phyloP scores from a whole-genome alignment of 2,113 vertebrate genomes.

The Cercocebus atys region DNA sequence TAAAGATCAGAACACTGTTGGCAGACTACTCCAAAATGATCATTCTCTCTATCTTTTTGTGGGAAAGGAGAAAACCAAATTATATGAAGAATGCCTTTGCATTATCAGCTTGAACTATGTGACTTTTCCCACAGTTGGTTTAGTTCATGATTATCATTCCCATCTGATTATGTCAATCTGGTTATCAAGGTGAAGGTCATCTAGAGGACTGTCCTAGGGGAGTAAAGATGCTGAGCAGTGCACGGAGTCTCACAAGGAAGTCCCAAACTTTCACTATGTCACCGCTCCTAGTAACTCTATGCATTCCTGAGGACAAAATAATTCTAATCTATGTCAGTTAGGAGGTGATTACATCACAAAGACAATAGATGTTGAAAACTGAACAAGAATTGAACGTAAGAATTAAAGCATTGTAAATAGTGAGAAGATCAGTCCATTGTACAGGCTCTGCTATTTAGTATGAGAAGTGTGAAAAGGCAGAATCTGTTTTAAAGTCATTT shows the following conservation, averaged over 20 bases:
- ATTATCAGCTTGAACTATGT: neutral
- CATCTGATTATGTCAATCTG: neutral
- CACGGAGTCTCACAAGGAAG: neutral
- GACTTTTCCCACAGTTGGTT: conserved; percentile 42
- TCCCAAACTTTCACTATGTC: neutral
- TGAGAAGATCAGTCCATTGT: neutral
- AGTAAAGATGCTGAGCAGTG: neutral
- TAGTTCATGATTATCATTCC: neutral
- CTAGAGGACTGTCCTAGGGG: neutral
- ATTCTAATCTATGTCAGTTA: neutral
- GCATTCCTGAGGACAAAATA: conserved; percentile 5
- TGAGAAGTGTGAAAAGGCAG: neutral
- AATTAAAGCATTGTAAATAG: neutral
- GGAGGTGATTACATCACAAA: neutral
- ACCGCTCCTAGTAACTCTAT: neutral
- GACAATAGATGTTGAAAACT: conserved; percentile 5
- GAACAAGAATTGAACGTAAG: neutral
- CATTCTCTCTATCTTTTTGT: neutral
- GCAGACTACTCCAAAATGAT: neutral
- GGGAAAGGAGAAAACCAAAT: neutral
- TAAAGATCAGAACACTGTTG: neutral
- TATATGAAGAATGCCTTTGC: conserved; percentile 15
- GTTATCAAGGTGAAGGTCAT: neutral
- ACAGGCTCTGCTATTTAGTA: neutral
- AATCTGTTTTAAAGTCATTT: neutral